Conservation (phyloP, 2,797 vertebrate genomes). For the Xyrichtys novacula region DNA sequence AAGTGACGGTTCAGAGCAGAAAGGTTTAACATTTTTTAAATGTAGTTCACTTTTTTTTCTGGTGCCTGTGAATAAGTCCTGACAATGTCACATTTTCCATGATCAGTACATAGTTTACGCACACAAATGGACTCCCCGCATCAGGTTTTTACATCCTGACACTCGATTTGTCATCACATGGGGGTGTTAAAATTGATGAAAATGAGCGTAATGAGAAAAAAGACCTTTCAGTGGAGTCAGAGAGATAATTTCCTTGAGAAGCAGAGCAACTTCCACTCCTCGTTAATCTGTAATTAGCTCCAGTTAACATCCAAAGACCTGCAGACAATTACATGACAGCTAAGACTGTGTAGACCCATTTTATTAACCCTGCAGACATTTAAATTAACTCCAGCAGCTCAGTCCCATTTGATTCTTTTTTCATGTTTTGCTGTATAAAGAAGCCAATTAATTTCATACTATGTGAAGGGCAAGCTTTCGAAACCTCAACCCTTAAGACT, state of each 20-base stretch:
- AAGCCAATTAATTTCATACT: background rate
- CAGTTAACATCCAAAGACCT: background rate
- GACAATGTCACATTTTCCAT: background rate
- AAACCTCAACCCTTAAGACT: background rate
- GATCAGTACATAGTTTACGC: background rate
- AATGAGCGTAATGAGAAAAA: slow-evolving; percentile 21
- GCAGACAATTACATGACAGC: background rate
- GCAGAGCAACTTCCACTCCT: slow-evolving; percentile 8
- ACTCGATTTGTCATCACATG: background rate
- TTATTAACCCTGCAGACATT: background rate
- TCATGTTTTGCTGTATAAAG: background rate
- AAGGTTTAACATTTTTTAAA: background rate
- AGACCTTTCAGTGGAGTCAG: slow-evolving; percentile 29
- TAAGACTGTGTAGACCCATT: background rate
- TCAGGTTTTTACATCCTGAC: background rate
- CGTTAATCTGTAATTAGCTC: slow-evolving; percentile 26
- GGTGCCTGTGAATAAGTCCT: background rate
- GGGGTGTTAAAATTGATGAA: background rate
- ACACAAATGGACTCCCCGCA: no score
- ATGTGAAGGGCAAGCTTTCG: background rate
- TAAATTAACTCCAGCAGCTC: background rate
- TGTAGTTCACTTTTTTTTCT: background rate
- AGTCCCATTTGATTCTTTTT: background rate
- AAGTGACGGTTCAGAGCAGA: background rate
- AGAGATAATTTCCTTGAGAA: slow-evolving; percentile 8